Evolutionary conservation across 2,797 vertebrate genomes (phyloP).

Genomic region (Eidolon dupreanum): DNA sequence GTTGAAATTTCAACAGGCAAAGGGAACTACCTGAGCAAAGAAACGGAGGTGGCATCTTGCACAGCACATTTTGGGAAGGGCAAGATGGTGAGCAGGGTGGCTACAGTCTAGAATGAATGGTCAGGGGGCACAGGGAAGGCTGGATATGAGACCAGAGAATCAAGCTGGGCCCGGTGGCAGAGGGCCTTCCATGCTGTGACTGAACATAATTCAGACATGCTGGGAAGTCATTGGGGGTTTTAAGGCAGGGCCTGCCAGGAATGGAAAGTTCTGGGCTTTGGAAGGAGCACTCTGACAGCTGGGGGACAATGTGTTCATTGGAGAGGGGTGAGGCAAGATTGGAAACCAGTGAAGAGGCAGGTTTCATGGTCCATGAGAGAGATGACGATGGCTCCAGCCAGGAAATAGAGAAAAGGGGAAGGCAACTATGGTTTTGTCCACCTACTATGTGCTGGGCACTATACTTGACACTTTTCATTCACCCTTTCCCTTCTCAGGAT

Average conservation of each 20-base stretch:
- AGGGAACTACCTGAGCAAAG: neutral
- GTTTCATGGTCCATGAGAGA: neutral
- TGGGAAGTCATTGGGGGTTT: neutral
- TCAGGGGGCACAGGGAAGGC: rapidly evolving
- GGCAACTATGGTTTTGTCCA: neutral
- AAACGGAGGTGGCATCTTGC: neutral
- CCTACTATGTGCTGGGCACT: neutral
- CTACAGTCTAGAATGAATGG: rapidly evolving
- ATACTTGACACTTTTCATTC: neutral
- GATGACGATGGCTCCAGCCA: neutral
- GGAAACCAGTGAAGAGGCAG: neutral
- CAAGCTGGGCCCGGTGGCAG: neutral
- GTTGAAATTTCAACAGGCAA: neutral
- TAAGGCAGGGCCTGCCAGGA: neutral
- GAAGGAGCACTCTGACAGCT: neutral
- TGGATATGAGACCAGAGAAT: neutral
- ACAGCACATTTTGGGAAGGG: too few species aligned
- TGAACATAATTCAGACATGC: neutral
- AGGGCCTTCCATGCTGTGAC: neutral
- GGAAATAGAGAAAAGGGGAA: neutral
- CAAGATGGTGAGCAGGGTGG: too few species aligned
- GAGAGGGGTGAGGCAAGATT: neutral
- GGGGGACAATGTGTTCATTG: neutral
- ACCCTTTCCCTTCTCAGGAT: neutral
- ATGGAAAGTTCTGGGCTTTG: neutral